Percentiles rank a stretch among this genome's conserved stretches.
These are phyloP conservation scores for Pseudomyrmex pallidus DNA, from an alignment of 1,140 invertebrate genomes.

Conservation along the genomic window DNA sequence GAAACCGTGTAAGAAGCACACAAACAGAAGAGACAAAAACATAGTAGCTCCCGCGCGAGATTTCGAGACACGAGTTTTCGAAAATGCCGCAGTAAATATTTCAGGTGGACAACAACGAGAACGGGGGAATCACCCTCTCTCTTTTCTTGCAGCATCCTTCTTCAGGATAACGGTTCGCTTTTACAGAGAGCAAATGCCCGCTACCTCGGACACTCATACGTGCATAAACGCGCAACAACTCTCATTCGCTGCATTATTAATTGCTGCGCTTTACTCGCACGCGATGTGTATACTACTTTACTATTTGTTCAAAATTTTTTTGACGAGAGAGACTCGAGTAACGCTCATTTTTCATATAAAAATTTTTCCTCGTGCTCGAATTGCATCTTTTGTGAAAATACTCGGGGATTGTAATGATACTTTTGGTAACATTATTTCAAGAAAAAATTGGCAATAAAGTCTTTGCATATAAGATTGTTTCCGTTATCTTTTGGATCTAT, in stretches of 20 bases:
- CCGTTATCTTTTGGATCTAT: not conserved
- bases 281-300: not conserved
- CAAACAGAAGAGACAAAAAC: not conserved
- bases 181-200: not conserved
- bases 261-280: slow-evolving; percentile 5
- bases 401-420: not conserved
- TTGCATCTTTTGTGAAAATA: not conserved
- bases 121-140: not conserved
- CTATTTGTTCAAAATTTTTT: slow-evolving; percentile 8
- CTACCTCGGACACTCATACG: slow-evolving; percentile 10
- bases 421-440: not conserved
- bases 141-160: not conserved
- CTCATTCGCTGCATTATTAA: slow-evolving; percentile 35
- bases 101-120: slow-evolving; percentile 42
- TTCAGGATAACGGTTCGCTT: slow-evolving; percentile 58
- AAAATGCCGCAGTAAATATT: slow-evolving; percentile 67
- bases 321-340: not conserved
- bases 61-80: slow-evolving; percentile 55
- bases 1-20: not conserved
- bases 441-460: not conserved
- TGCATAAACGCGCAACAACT: slow-evolving; percentile 29
- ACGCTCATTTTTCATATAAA: not conserved
- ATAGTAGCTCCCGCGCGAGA: slow-evolving; percentile 47
- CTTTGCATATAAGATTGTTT: not conserved
- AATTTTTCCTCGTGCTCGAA: not conserved